Base-by-base conservation (phyloP, 2,113 vertebrate species). In the Aspidoscelis tigris region DNA sequence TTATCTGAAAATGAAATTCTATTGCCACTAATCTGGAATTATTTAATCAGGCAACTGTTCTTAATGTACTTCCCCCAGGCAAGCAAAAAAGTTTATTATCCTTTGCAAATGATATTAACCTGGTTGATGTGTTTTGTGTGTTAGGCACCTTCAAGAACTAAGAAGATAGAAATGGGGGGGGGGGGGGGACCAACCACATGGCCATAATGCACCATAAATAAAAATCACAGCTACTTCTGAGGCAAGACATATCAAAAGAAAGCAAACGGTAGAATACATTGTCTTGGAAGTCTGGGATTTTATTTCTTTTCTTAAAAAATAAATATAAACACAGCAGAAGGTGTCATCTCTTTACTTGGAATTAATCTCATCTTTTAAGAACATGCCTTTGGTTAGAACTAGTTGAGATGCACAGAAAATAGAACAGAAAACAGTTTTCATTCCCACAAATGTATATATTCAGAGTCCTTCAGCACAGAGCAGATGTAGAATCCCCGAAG, bases 41-140 rank as follows among this genome's bases (percentile, higher is more conserved):
- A 83, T 68, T 83, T 83, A 76, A 76, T 69, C 33, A 41, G 47
- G 26, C 44, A 69, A 83, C n/a, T 53, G 47, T 69, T 68, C 44
- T 50, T 41, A 41, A 76, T 55, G 43, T 44, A 83, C 8, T 33
- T 47, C 44, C 74, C 47, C 76, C 20, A 6, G 21, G 81, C 81
- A 69, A 53, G 44, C 26, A 12, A 22, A 65, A 65, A 82, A 76
- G 21, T 72, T 81, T 82, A 69, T 83, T 65, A 69, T 76, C 73
- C 47, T 83, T 58, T 33, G 64, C 33, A 83, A 76, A 68, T 73
- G 53, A 43, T 76, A 53, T 83, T 83, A 83, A 83, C n/a, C 33
- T 68, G 64, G 72, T 9, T 53, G 58, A 61, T 61, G 21, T 41
- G 82, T 47, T 85, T 20, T 41, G 39, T 44, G 50, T 10, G 70